Evolutionary conservation across 2,888 invertebrate species (phyloP), one percentile per base, ranked within the genome.

Genomic region (Dromius quadrimaculatus): DNA sequence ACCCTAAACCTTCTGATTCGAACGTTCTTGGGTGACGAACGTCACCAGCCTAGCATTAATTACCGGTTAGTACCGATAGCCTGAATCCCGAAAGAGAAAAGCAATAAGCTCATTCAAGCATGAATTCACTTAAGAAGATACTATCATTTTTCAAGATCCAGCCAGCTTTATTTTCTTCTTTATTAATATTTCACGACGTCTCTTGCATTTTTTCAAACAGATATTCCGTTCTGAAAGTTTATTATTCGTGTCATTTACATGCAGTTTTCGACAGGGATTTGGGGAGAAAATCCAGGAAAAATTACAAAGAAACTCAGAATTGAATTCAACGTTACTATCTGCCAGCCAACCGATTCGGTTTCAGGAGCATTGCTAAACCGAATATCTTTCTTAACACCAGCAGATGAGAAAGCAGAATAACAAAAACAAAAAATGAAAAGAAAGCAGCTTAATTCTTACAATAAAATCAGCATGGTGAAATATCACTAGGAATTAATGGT

Each of bases 381-480:
- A 36, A 59, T 8, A 59, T 59, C 59, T 59, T 59, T 17, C 34
- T 19, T 36, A 59, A 36, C 36, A 59, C 34, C 59, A 36, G 5
- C 15, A 17, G 19, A 34, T 36, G 36, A 57, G 17, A 34, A 57
- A 8, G 9, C 54, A 59, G 19, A 32, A 59, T 59, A 59, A 59
- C 36, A 59, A n/a, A 59, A 32, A 57, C 34, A 59, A 59, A 59
- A 59, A 28, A 28, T 13, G 19, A 59, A 59, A 36, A 36, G 59
- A 36, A 36, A 59, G 11, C 15, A 36, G 59, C 17, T 59, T 59
- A 59, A 9, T 17, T 17, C n/a, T 47, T 57, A 57, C 32, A 59
- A 59, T 36, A 59, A 59, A 59, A 59, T 59, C 59, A 59, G 36
- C 36, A 59, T 19, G 15, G 59, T 59, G 36, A 59, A 59, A 59